phyloP scores from a whole-genome alignment of 2,888 invertebrate species.

The Polydrusus tereticollis region DNA sequence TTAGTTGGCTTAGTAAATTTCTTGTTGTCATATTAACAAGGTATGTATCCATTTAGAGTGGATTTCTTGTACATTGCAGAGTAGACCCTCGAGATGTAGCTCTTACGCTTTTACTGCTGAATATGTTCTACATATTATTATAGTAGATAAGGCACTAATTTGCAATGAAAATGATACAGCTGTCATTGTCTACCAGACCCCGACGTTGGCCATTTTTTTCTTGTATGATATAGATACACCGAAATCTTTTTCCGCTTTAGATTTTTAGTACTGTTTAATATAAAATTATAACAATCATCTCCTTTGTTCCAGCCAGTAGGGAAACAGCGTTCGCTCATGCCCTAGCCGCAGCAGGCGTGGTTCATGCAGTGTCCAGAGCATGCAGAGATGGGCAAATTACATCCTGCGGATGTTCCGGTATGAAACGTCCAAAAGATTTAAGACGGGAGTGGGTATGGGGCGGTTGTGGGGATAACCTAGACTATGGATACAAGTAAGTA shows the following conservation, averaged over 20 bases:
- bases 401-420: slow-evolving; percentile 91
- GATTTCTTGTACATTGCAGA: no score
- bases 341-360: slow-evolving; percentile 89
- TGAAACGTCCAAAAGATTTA: slow-evolving; percentile 84
- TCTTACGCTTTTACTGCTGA: no score
- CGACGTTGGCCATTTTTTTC: no score
- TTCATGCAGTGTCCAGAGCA: slow-evolving; percentile 88
- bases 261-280: neutral
- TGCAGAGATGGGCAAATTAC: slow-evolving; percentile 92
- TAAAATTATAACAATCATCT: slow-evolving; percentile 9
- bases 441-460: slow-evolving; percentile 98
- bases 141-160: no score
- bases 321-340: slow-evolving; percentile 95
- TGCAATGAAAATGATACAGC: no score
- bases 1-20: no score
- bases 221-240: neutral
- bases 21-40: no score
- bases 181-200: no score
- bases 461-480: slow-evolving; percentile 97
- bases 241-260: neutral
- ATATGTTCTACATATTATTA: no score
- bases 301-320: slow-evolving; percentile 75
- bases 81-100: no score
- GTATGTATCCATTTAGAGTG: no score
- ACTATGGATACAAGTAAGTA: slow-evolving; percentile 92